Evolutionary conservation across 2,888 invertebrate genomes (phyloP), one percentile per base, ranked within the genome.

Genomic region (Luperina nickerlii): DNA sequence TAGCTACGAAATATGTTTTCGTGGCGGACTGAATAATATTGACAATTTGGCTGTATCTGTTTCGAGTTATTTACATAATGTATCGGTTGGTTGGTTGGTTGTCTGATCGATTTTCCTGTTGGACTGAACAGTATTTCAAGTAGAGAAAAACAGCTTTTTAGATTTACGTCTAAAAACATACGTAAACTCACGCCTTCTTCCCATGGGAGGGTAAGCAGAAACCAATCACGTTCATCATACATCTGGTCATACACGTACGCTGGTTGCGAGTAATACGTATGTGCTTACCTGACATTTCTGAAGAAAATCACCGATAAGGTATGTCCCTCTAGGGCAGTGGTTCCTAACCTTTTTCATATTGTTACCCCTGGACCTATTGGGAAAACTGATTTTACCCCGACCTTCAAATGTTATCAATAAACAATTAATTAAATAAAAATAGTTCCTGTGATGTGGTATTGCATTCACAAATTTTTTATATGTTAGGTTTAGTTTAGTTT

Each of bases 1-100:
- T 86, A 60, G 66, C 73, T 77, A 87, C 75, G 48, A 82, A 87
- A 84, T 81, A 83, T 76, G 88, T 89, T 84, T 86, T 84, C 71
- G 54, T 73, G 71, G 72, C 62, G 32, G 42, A 18, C 74, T 77
- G 88, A 76, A 88, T 81, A 88, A 67, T 72, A 76, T 85, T 74
- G 86, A 68, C 70, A 79, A 7, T 78, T 57, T 38, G 27, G 45
- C 48, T 54, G 79, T 38, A 7, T 68, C 57, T 68, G 45, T 81
- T 32, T 70, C 20, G 38, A 48, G 54, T 57, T 66, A 75, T 83
- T 83, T 84, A 79, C 69, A 79, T 80, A 42, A 79, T 69, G 78
- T 87, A 79, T 74, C 32, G 48, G 38, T 38, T 72, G 24, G 51
- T 38, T 72, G 24, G 51, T 42, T 65, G 32, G 32, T 57, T 24